Conservation (phyloP, 2,113 vertebrate genomes). For the Melanocharis versteri region DNA sequence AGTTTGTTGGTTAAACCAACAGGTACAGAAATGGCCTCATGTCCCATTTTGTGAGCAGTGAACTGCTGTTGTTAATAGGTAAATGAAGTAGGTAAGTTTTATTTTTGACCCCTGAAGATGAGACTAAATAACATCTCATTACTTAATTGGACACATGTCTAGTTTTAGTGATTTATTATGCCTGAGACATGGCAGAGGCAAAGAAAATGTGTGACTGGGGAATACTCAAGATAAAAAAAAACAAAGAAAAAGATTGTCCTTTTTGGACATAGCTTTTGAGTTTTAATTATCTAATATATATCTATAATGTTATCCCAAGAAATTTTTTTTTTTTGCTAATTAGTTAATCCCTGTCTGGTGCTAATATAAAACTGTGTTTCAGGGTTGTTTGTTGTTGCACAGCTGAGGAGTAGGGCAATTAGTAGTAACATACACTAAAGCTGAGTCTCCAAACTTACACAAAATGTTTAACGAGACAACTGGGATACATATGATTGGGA, state of each 20-base stretch:
- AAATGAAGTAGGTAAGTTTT: background rate
- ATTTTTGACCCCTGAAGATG: background rate
- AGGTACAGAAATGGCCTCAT: background rate
- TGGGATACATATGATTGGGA: background rate
- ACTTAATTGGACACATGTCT: background rate
- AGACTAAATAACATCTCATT: background rate
- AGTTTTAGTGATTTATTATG: background rate
- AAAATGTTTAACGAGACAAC: slow-evolving; percentile 37
- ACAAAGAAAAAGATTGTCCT: background rate
- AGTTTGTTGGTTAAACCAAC: background rate
- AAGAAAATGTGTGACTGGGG: background rate
- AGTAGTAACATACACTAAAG: background rate
- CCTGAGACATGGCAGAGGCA: background rate
- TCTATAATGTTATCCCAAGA: background rate
- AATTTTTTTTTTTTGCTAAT: background rate
- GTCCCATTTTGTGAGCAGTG: accelerated
- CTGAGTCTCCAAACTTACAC: slow-evolving; percentile 38
- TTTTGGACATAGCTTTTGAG: background rate
- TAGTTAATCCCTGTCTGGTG: slow-evolving; percentile 1
- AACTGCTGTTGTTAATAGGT: background rate
- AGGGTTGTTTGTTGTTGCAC: slow-evolving; percentile 16
- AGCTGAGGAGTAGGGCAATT: slow-evolving; percentile 57
- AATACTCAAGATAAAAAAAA: background rate
- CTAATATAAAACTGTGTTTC: background rate
- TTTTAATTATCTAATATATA: background rate